Percentiles rank a stretch among this genome's conserved stretches.
Evolutionary conservation across 2,888 invertebrate genomes (phyloP).

Genomic region (Timema podura): DNA sequence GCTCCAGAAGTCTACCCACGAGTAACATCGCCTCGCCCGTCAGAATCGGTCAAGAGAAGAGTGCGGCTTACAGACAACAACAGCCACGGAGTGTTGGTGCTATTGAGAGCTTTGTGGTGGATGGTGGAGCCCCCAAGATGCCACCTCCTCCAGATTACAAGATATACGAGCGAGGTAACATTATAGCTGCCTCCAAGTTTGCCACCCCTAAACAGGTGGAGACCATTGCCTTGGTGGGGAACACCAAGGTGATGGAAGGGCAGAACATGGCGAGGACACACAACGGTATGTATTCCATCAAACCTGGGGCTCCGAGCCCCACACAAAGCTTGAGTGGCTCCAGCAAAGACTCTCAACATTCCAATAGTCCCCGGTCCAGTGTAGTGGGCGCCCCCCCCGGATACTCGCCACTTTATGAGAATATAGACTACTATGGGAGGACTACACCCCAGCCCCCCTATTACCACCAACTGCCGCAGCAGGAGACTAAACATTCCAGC

Average conservation of each 20-base stretch:
- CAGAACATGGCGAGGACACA: slow-evolving; percentile 18
- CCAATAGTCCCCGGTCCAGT: slow-evolving; percentile 46
- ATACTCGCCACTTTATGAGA: slow-evolving; percentile 68
- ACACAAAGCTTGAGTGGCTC: slow-evolving; percentile 58
- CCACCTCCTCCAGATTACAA: slow-evolving; percentile 47
- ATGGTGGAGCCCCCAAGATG: slow-evolving; percentile 42
- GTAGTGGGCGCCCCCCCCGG: slow-evolving; percentile 39
- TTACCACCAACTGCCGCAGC: slow-evolving; percentile 54
- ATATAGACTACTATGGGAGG: slow-evolving; percentile 71
- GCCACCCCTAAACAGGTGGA: slow-evolving; percentile 72
- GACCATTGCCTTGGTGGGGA: slow-evolving; percentile 47
- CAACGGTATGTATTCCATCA: slow-evolving; percentile 34
- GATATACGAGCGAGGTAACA: slow-evolving; percentile 66
- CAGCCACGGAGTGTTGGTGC: slow-evolving; percentile 59
- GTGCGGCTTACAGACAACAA: slow-evolving; percentile 36
- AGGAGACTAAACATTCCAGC: slow-evolving; percentile 49
- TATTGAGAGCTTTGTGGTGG: slow-evolving; percentile 61
- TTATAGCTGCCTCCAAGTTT: slow-evolving; percentile 72
- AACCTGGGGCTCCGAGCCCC: slow-evolving; percentile 47
- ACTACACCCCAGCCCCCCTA: slow-evolving; percentile 55
- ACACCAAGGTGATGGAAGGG: slow-evolving; percentile 22
- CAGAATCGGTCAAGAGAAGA: slow-evolving; percentile 26
- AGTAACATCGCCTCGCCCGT: slow-evolving; percentile 34
- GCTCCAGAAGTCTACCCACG: slow-evolving; percentile 34
- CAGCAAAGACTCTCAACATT: slow-evolving; percentile 50